Base-by-base conservation (phyloP, 1,140 invertebrate genomes). In the Melanaphis sacchari region DNA sequence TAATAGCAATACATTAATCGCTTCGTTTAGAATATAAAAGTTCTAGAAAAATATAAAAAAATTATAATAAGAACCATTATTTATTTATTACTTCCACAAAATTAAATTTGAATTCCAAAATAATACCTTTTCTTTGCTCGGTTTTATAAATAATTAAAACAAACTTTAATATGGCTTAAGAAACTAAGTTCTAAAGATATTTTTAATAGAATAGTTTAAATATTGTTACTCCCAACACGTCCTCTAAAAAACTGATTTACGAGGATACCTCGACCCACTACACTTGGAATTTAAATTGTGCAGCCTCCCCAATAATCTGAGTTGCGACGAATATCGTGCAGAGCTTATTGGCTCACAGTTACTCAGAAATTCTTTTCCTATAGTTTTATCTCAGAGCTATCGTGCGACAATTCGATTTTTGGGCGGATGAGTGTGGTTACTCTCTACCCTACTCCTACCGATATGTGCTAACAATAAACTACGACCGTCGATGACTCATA, bases 391-490 rank as follows among this genome's bases (percentile, higher is more conserved):
- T n/a, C 59, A n/a, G 59, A n/a, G 59, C 18, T 18, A 76, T 76
- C n/a, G 31, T 76, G 59, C 15, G 15, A n/a, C 59, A 76, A 36
- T 76, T 76, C 31, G 15, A n/a, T n/a, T n/a, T 76, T n/a, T n/a
- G 11, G 31, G 59, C 5, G 59, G 15, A 4, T 15, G 59, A 76
- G 59, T 18, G 15, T 5, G 15, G 15, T n/a, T 15, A 49, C 46
- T 49, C 46, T 0, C 59, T 36, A 76, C 31, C 31, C 59, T 15
- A 76, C 59, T n/a, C 0, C 59, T 4, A 18, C 15, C n/a, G 59
- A 76, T 36, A n/a, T 76, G n/a, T 76, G 31, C 59, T 76, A 76
- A 76, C 59, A 76, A 76, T 76, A 76, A 76, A 76, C 59, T n/a
- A 22, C 15, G 59, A 9, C 15, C n/a, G 31, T n/a, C 6, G 31